Evolutionary conservation across 2,113 vertebrate species (phyloP).

Genomic region (Phoxinus phoxinus): DNA sequence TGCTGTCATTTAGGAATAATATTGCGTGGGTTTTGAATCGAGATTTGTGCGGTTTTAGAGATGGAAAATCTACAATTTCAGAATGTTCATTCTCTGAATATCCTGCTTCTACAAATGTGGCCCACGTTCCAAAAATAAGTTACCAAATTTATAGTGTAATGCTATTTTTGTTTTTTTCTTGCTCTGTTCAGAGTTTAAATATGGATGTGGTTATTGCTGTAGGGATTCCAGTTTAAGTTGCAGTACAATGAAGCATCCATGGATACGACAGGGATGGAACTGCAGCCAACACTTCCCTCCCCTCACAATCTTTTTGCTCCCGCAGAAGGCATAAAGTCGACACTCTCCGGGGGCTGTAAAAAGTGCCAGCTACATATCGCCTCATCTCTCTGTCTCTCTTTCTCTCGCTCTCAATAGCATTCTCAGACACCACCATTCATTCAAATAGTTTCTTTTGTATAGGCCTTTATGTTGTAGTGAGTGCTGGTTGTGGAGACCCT

Average conservation of each 20-base stretch:
- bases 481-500: neutral
- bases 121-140: slow-evolving; percentile 7
- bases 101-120: neutral
- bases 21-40: too few species aligned
- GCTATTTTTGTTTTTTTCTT: neutral
- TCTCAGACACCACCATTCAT: neutral
- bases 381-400: neutral
- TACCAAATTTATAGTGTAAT: slow-evolving; percentile 17
- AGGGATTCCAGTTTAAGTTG: slow-evolving; percentile 31
- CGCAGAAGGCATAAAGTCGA: slow-evolving; percentile 8
- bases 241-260: slow-evolving; percentile 31
- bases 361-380: neutral
- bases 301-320: neutral
- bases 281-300: slow-evolving; percentile 6
- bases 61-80: too few species aligned
- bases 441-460: slow-evolving; percentile 11
- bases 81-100: neutral
- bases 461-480: neutral
- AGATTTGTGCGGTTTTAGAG: too few species aligned
- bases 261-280: slow-evolving; percentile 9
- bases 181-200: slow-evolving; percentile 17
- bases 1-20: too few species aligned
- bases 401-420: neutral
- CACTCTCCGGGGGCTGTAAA: slow-evolving; percentile 13
- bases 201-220: slow-evolving; percentile 16